Evolutionary conservation across 2,888 invertebrate genomes (phyloP), one percentile per base, ranked within the genome.

Genomic region (Nomada lathburiana): DNA sequence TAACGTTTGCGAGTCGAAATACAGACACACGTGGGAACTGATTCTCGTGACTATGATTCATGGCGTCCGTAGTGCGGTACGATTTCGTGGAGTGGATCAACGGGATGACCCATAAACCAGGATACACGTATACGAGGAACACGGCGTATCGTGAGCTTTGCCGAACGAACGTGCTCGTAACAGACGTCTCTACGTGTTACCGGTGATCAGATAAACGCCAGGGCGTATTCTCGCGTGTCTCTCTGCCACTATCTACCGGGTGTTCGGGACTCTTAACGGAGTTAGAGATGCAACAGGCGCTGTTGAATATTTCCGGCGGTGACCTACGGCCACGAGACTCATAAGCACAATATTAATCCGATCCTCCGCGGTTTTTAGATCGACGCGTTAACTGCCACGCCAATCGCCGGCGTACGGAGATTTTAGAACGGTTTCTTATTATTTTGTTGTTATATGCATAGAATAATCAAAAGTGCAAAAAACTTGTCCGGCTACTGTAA

Each of bases 81-180:
- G 79, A 82, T 76, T 81, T 71, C 78, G 75, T 63, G 68, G 62
- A 75, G 86, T 81, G 80, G 86, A 79, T 81, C 77, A 70, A 75
- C 82, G 80, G 78, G 85, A 89, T 87, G 86, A 89, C 90, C 87
- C 86, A 88, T 86, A 89, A 90, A 89, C 83, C 86, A 84, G 84
- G 85, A 85, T 87, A 79, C 86, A 82, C 78, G 76, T 72, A 62
- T 18, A 62, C 36, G 44, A 29, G 52, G 36, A 26, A 50, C 60
- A 77, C 64, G 64, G 59, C 62, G 50, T 71, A 36, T 65, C 62
- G 70, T 59, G 73, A 81, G 75, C 72, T 72, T 71, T 62, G 65
- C 50, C 50, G 62, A 13, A 20, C 47, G 47, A 85, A 88, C 81
- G 85, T 84, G 80, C 79, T 80, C 76, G 83, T 80, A 88, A 88